Percentiles rank a stretch among this genome's conserved stretches.
phyloP scores from a whole-genome alignment of 2,797 vertebrate genomes.

The Rhyacichthys aspro region DNA sequence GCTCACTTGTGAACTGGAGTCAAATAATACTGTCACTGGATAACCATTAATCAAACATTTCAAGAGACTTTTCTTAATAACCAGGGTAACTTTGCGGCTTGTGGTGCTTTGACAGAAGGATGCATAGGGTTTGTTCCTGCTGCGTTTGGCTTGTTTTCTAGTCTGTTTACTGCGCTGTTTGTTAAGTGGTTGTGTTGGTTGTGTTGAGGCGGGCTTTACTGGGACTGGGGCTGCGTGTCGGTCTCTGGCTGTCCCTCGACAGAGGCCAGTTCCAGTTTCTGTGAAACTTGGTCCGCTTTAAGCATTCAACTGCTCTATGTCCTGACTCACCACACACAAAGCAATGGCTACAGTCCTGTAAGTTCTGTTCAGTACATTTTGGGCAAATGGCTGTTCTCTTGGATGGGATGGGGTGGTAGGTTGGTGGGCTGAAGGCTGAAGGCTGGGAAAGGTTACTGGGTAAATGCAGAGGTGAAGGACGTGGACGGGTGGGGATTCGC shows the following conservation, averaged over 20 bases:
- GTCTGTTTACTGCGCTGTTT: not conserved
- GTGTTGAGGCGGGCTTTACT: not conserved
- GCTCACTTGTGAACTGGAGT: slow-evolving; percentile 40
- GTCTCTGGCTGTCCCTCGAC: slow-evolving; percentile 26
- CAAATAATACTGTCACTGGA: slow-evolving; percentile 9
- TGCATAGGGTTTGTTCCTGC: not conserved
- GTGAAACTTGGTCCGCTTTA: not conserved
- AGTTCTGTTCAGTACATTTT: not conserved
- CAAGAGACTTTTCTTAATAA: slow-evolving; percentile 17
- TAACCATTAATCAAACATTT: slow-evolving; percentile 30
- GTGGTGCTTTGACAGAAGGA: not conserved
- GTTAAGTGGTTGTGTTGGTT: rapidly evolving
- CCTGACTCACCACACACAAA: slow-evolving; percentile 18
- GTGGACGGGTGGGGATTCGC: no score
- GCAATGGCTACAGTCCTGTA: slow-evolving; percentile 23
- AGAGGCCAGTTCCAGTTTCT: slow-evolving; percentile 18
- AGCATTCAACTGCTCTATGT: slow-evolving; percentile 16
- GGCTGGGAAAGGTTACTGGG: no score
- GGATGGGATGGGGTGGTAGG: no score
- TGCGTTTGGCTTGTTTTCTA: not conserved
- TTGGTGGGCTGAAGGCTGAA: no score
- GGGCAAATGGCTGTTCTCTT: no score
- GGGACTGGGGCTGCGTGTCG: not conserved
- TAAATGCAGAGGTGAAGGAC: no score
- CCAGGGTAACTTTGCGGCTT: not conserved